Conservation (phyloP, 1,140 invertebrate species). For the Pogonus chalceus region DNA sequence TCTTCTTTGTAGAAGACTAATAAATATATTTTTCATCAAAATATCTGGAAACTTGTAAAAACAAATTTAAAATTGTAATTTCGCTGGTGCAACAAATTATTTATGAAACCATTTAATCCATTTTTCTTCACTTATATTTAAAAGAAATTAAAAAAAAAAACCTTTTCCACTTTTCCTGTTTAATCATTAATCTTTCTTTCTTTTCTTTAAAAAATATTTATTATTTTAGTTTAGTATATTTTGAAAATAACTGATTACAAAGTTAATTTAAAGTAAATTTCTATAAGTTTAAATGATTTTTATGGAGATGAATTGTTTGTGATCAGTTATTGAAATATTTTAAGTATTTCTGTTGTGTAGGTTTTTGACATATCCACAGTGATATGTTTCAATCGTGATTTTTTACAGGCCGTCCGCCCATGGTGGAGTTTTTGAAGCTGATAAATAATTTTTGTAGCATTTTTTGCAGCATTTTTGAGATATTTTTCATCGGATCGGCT, state of each 20-base stretch:
- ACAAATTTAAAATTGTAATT: no score
- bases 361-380: slow-evolving; percentile 35
- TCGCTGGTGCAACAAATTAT: background rate
- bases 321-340: background rate
- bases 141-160: background rate
- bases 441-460: slow-evolving; percentile 28
- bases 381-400: slow-evolving; percentile 26
- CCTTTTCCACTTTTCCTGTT: slow-evolving; percentile 3
- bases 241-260: background rate
- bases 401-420: slow-evolving; percentile 31
- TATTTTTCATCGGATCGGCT: slow-evolving; percentile 8
- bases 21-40: no score
- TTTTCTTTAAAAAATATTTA: background rate
- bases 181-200: background rate
- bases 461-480: slow-evolving; percentile 28
- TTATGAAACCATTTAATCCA: background rate
- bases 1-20: no score
- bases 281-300: background rate
- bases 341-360: slow-evolving; percentile 7
- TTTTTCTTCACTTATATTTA: background rate
- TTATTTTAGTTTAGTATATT: background rate
- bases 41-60: no score
- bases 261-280: background rate
- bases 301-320: background rate
- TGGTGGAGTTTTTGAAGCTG: slow-evolving; percentile 33